Conservation (phyloP, 2,888 invertebrate species). For the Pachliopta kotzebuea region DNA sequence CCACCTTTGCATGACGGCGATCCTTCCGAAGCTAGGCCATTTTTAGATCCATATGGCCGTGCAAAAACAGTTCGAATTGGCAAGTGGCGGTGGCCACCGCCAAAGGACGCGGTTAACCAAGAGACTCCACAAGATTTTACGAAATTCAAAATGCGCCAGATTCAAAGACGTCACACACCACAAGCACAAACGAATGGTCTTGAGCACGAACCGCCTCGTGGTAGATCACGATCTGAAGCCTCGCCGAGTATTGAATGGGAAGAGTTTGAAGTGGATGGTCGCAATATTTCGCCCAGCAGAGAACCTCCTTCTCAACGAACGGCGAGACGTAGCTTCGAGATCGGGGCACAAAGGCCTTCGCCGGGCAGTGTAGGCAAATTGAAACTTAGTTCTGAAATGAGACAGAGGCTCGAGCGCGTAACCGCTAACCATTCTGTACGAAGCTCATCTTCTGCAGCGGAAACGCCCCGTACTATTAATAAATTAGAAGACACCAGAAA, state of each 20-base stretch:
- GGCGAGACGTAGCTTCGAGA: conserved; percentile 85
- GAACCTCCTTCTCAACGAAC: conserved; percentile 69
- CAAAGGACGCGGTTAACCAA: conserved; percentile 84
- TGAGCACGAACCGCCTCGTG: conserved; percentile 65
- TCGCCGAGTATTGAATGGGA: conserved; percentile 89
- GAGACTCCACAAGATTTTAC: conserved; percentile 90
- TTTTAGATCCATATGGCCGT: conserved; percentile 94
- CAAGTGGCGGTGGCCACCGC: conserved; percentile 98
- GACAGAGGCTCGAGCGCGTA: conserved; percentile 92
- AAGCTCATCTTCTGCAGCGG: conserved; percentile 85
- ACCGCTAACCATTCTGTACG: conserved; percentile 94
- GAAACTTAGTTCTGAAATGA: conserved; percentile 95
- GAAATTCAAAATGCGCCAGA: conserved; percentile 93
- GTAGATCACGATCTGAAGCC: conserved; percentile 67
- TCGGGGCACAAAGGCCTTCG: conserved; percentile 89
- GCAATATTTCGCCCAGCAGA: conserved; percentile 56
- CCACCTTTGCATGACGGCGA: conserved; percentile 90
- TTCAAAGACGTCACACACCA: conserved; percentile 89
- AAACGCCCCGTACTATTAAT: conserved; percentile 86
- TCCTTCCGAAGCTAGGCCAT: conserved; percentile 90
- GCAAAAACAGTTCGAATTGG: conserved; percentile 97
- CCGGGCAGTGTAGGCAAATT: conserved; percentile 95
- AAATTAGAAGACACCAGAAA: conserved; percentile 93
- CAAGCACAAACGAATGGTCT: conserved; percentile 76
- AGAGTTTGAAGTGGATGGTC: conserved; percentile 88